Evolutionary conservation across 2,797 vertebrate genomes (phyloP).

Genomic region (Phaenicophaeus curvirostris): DNA sequence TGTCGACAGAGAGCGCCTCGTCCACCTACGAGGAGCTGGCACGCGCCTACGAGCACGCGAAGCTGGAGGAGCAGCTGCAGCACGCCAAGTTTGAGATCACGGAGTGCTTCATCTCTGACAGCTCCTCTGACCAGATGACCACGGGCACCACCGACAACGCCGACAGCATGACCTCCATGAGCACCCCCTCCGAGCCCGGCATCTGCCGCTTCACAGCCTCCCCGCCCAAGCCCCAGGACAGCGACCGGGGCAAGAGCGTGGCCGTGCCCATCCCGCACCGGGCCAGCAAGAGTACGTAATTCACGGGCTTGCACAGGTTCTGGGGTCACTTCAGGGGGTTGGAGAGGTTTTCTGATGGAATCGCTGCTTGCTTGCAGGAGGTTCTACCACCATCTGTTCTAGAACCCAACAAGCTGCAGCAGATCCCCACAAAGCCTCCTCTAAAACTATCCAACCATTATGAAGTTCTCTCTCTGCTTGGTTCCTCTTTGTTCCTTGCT

Average conservation of each 20-base stretch:
- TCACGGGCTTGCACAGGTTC: too few relatives aligned
- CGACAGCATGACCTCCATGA: conserved; percentile 99
- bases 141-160: conserved; percentile 97
- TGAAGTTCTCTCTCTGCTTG: too few relatives aligned
- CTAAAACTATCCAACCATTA: too few relatives aligned
- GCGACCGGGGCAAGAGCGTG: conserved; percentile 95
- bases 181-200: conserved; percentile 95
- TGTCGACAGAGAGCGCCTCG: conserved; percentile 92
- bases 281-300: conserved; percentile 91
- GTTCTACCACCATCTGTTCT: too few relatives aligned
- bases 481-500: too few relatives aligned
- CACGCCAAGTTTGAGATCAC: conserved; percentile 94
- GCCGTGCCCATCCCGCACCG: conserved; percentile 98
- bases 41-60: conserved; percentile 84
- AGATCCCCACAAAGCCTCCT: too few relatives aligned
- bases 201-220: conserved; percentile 98
- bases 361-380: too few relatives aligned
- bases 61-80: conserved; percentile 86
- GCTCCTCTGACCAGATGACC: conserved; percentile 99
- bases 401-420: too few relatives aligned
- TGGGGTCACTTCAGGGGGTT: too few relatives aligned
- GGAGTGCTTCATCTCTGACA: conserved; percentile 98
- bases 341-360: too few relatives aligned
- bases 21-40: conserved; percentile 88
- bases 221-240: conserved; percentile 96